Percentiles rank a stretch among this genome's conserved stretches.
phyloP scores from a whole-genome alignment of 2,888 invertebrate species.

The Hydroisotoma schaefferi region DNA sequence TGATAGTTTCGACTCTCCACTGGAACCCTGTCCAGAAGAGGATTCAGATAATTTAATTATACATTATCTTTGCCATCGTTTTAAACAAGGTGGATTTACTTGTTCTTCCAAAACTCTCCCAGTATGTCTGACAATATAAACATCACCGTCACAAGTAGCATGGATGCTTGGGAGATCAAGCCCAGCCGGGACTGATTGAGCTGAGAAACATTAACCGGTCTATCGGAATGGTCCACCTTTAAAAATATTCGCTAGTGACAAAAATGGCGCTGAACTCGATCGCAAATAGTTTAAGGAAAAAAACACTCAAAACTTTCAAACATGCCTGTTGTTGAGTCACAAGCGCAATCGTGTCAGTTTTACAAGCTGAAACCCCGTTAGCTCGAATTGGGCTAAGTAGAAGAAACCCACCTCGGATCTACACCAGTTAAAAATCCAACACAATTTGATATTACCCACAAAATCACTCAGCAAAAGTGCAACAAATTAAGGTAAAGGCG shows the following conservation, averaged over 20 bases:
- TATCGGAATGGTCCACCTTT: conserved; percentile 44
- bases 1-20: conserved; percentile 88
- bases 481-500: too few relatives aligned
- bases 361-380: conserved; percentile 48
- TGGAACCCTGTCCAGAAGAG: conserved; percentile 65
- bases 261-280: too few relatives aligned
- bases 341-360: conserved; percentile 48
- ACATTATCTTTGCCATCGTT: background rate
- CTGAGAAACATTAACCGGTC: conserved; percentile 68
- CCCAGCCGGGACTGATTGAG: conserved; percentile 86
- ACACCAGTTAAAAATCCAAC: conserved; percentile 29
- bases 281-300: background rate
- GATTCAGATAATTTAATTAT: background rate
- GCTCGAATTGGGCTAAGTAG: conserved; percentile 58
- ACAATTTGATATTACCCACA: too few relatives aligned
- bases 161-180: conserved; percentile 81
- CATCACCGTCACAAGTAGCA: conserved; percentile 82
- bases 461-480: too few relatives aligned
- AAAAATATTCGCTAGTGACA: conserved; percentile 3
- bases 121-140: conserved; percentile 87
- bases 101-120: conserved; percentile 89
- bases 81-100: conserved; percentile 57
- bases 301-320: background rate
- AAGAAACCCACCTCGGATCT: conserved; percentile 80
- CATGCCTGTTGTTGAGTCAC: conserved; percentile 49